These are phyloP conservation scores for Corbicula japonica DNA, from an alignment of 2,888 invertebrate genomes.

Conservation along the genomic window DNA sequence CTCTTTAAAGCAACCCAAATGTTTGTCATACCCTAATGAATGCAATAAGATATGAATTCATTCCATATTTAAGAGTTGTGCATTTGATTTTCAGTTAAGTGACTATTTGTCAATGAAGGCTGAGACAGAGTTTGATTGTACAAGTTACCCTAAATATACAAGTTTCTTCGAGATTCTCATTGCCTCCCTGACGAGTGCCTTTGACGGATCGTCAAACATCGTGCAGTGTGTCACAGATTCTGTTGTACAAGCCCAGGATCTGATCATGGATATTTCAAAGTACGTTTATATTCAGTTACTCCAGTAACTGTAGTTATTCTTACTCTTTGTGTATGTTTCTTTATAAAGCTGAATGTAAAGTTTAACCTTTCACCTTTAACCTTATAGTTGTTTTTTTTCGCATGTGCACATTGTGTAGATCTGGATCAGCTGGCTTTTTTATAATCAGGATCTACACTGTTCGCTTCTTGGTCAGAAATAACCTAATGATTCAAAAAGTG, in stretches of 20 bases:
- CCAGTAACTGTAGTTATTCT: neutral
- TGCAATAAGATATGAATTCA: no score
- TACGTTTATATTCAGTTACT: neutral
- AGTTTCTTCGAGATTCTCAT: constrained; percentile 9
- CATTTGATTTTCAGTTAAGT: constrained; percentile 18
- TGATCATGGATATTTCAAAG: constrained; percentile 19
- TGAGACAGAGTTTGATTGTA: constrained; percentile 21
- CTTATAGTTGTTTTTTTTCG: no score
- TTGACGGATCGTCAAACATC: constrained; percentile 22
- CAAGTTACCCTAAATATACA: neutral
- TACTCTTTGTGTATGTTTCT: neutral
- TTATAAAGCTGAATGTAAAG: no score
- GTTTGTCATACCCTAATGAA: no score
- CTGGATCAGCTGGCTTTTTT: no score
- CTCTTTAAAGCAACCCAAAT: no score
- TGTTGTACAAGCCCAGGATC: neutral
- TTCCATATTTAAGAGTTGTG: no score
- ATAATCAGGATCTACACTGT: no score
- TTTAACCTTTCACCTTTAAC: no score
- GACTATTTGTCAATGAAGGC: constrained; percentile 21
- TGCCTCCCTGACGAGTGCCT: neutral
- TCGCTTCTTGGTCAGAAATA: no score
- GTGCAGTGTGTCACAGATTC: constrained; percentile 27
- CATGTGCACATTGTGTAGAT: no score
- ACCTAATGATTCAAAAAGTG: no score